These are phyloP conservation scores for Merops nubicus DNA, from an alignment of 2,113 vertebrate genomes.

Conservation along the genomic window DNA sequence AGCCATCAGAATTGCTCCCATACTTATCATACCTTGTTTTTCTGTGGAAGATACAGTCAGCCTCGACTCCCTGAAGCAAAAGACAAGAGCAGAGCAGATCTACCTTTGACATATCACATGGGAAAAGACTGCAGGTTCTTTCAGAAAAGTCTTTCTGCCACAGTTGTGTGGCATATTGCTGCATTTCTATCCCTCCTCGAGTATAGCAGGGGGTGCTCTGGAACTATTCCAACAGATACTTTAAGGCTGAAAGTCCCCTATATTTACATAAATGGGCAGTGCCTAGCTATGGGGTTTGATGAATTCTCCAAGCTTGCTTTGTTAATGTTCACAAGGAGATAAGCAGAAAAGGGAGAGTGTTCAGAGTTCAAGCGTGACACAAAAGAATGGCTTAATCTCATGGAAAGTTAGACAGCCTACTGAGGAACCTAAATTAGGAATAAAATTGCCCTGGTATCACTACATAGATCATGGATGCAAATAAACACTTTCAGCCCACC, in stretches of 20 bases:
- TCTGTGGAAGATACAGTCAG: neutral
- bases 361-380: neutral
- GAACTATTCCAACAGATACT: neutral
- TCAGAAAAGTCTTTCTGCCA: neutral
- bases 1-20: neutral
- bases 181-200: neutral
- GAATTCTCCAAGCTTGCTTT: neutral
- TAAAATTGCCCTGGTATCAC: neutral
- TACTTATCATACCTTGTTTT: neutral
- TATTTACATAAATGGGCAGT: neutral
- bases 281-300: neutral
- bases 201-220: neutral
- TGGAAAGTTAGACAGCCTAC: neutral
- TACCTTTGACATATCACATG: neutral
- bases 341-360: neutral
- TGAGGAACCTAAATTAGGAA: neutral
- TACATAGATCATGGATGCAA: rapidly evolving
- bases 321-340: neutral
- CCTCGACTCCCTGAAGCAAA: neutral
- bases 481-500: neutral
- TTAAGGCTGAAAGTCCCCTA: neutral
- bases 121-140: neutral
- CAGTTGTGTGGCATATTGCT: neutral
- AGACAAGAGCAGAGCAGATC: neutral
- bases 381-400: neutral